Base-by-base conservation (phyloP, 2,888 invertebrate species). In the Agrochola lychnidis region DNA sequence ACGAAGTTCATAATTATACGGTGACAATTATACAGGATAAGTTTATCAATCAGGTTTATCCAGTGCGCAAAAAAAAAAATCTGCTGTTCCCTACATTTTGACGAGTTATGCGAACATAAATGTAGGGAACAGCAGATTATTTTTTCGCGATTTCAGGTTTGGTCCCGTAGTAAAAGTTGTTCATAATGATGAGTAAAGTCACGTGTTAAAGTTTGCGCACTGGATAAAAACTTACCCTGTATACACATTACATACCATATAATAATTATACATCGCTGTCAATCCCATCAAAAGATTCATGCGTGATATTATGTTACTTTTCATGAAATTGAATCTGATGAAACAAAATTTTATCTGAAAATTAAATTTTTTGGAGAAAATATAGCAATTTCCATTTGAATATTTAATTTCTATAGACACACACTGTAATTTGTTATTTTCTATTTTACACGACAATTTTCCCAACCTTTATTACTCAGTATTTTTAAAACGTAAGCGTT, bases 401-500 rank as follows among this genome's bases (percentile, higher is more conserved):
- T 25, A 40, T 36, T 22, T 25, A 2, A 25, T 70, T 30, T 69
- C 0, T 16, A 16, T 69, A 4, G 9, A 70, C 16, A 40, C 12
- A 53, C 2, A 25, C 10, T n/a, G 40, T 53, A 61, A 53, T 25
- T 67, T 6, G 3, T 3, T 36, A 2, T 10, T 30, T 30, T 53
- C 22, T 16, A n/a, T 2, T 2, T 66, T 4, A 42, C 5, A 42
- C 6, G 19, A n/a, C 7, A 76, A 22, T 51, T 76, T 14, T 19
- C n/a, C n/a, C 12, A 19, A 30, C 4, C 16, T 59, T 30, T 16
- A 40, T 19, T 48, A 57, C 40, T 12, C 25, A 48, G 61, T 61
- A 73, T 63, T 81, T 78, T 51, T 40, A 25, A 67, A 63, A 70
- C 42, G n/a, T 66, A 62, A 72, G 61, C 70, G 16, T 66, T 61